Conservation (phyloP, 2,797 vertebrate genomes). For the Channa striata region DNA sequence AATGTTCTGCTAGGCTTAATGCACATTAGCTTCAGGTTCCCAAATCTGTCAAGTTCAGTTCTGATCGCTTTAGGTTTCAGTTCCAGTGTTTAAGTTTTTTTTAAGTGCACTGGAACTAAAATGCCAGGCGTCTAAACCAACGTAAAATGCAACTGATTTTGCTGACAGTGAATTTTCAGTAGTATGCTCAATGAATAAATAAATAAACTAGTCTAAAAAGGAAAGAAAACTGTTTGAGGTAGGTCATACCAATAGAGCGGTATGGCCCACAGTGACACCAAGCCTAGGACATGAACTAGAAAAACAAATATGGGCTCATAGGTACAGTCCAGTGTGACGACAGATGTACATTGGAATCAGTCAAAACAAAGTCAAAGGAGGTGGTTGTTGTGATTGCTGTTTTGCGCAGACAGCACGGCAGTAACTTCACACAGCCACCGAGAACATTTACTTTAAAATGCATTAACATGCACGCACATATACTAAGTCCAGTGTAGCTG, state of each 20-base stretch:
- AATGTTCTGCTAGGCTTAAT: conserved; percentile 79
- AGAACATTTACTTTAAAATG: conserved; percentile 18
- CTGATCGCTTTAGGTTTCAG: conserved; percentile 35
- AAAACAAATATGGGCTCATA: conserved; percentile 23
- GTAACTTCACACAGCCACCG: conserved; percentile 14
- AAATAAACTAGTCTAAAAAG: conserved; percentile 92
- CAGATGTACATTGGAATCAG: conserved; percentile 72
- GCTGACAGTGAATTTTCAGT: conserved; percentile 84
- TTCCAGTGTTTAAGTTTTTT: conserved; percentile 77
- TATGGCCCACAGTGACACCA: conserved; percentile 15
- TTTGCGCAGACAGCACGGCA: conserved; percentile 4
- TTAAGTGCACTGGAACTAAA: conserved; percentile 44
- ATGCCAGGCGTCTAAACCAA: conserved; percentile 65
- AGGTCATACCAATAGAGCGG: conserved; percentile 31
- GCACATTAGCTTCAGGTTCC: conserved; percentile 49
- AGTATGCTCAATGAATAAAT: conserved; percentile 95
- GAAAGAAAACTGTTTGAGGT: conserved; percentile 65
- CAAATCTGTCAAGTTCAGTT: conserved; percentile 29
- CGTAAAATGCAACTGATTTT: conserved; percentile 74
- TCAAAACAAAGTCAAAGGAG: conserved; percentile 30
- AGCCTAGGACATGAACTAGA: conserved; percentile 34
- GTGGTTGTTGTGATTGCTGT: conserved; percentile 2
- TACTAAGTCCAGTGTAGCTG: conserved; percentile 33
- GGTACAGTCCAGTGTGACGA: conserved; percentile 53
- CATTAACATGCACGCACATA: conserved; percentile 6